These are phyloP conservation scores for Cyaniris semiargus DNA, from an alignment of 2,888 invertebrate genomes.

Conservation along the genomic window DNA sequence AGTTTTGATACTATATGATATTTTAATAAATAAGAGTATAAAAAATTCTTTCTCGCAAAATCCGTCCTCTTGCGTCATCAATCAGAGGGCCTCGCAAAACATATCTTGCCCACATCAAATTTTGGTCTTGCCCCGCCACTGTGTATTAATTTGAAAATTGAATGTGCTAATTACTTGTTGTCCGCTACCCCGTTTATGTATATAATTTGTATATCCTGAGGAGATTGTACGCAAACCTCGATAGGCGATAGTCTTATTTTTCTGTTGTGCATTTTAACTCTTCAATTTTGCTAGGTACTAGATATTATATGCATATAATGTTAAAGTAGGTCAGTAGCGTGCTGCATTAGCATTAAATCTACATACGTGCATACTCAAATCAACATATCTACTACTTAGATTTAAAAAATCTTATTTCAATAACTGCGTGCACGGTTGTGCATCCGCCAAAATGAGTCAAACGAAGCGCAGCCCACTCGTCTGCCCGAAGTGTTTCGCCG, in stretches of 20 bases:
- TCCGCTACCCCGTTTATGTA: not conserved
- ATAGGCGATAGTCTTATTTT: not conserved
- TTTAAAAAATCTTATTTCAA: not conserved
- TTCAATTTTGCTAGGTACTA: not conserved
- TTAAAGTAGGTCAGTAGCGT: slow-evolving; percentile 19
- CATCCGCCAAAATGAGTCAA: too few species aligned
- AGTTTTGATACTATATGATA: too few species aligned
- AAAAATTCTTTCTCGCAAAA: too few species aligned
- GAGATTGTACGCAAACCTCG: not conserved
- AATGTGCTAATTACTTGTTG: too few species aligned
- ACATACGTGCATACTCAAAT: not conserved
- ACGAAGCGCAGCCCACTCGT: not conserved
- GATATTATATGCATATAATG: not conserved
- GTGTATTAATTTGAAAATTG: too few species aligned
- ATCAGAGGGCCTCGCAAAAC: too few species aligned
- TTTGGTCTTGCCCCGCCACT: too few species aligned
- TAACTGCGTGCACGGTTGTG: not conserved
- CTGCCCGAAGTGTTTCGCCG: not conserved
- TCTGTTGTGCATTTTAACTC: not conserved
- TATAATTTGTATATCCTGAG: not conserved
- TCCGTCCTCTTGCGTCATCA: too few species aligned
- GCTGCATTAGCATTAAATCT: slow-evolving; percentile 10
- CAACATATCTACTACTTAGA: too few species aligned
- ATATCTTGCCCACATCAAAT: too few species aligned
- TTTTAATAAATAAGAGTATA: too few species aligned